Conservation (phyloP, 1,140 invertebrate genomes). For the Amyelois transitella region DNA sequence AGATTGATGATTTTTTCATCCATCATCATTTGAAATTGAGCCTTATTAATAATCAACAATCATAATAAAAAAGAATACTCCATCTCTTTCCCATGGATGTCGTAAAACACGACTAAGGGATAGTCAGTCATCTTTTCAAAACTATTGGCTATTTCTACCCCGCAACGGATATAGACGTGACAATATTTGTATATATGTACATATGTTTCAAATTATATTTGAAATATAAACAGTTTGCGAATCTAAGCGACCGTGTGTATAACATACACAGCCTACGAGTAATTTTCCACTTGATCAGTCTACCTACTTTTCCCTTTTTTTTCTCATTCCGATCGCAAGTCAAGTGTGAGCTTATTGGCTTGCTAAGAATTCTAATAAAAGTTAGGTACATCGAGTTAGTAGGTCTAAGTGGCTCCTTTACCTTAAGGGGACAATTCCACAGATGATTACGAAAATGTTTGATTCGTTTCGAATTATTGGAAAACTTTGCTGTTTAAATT, state of each 20-base stretch:
- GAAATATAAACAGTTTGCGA: background rate
- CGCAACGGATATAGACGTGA: too few species aligned
- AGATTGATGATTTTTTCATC: background rate
- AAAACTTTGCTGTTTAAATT: too few species aligned
- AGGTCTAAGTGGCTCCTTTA: slow-evolving; percentile 27
- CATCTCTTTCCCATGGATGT: too few species aligned
- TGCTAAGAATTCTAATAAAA: slow-evolving; percentile 51
- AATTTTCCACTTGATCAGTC: slow-evolving; percentile 52
- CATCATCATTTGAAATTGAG: background rate
- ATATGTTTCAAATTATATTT: background rate
- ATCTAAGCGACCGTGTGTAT: background rate
- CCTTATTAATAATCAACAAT: background rate
- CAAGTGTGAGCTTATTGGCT: slow-evolving; percentile 39
- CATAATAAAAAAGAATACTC: too few species aligned
- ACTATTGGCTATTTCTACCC: too few species aligned
- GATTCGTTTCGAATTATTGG: background rate
- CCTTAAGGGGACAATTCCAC: background rate
- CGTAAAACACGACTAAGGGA: too few species aligned
- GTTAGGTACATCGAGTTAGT: slow-evolving; percentile 33
- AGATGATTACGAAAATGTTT: background rate
- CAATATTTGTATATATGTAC: too few species aligned
- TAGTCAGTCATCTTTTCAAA: background rate
- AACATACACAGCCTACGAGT: slow-evolving; percentile 29
- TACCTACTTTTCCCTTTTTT: slow-evolving; percentile 28
- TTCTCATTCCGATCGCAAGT: slow-evolving; percentile 28